Base-by-base conservation (phyloP, 2,797 vertebrate species). In the Phrynocephalus vlangalii region DNA sequence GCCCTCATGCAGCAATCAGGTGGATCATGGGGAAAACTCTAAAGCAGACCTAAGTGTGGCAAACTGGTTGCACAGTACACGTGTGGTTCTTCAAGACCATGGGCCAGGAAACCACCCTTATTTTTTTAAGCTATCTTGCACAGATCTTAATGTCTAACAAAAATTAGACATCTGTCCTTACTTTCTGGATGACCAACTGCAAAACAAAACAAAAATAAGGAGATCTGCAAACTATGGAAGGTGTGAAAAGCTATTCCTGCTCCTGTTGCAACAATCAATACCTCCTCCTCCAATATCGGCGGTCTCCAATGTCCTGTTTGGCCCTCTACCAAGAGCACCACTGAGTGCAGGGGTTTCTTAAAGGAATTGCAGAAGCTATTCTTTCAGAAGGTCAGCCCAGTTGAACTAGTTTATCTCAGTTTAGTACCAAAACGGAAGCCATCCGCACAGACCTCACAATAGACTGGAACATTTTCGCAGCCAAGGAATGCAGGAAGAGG, bases 401-500 rank as follows among this genome's bases (percentile, higher is more conserved):
- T 44, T 78, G 44, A 75, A 33, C 9, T 77, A 52, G 48, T 66
- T 3, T 0, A 72, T 56, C 79, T 80, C 79, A 76, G 83, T 87
- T 84, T 71, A 77, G 71, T 85, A 87, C 83, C 50, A 72, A 56
- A 72, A n/a, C 71, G 79, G 76, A 87, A 38, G 52, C 70, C 78
- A 90, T n/a, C 48, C 28, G 38, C 56, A 73, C 16, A 87, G 50
- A 15, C 71, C 77, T 85, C 6, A 13, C 72, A 87, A 81, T 20
- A 50, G 50, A 70, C 50, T 24, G 71, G 73, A 79, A 79, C 30
- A 30, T 70, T 72, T 5, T 5, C 1, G 0, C 50, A 1, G 24
- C 0, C 18, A 2, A 75, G 0, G 1, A 88, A 71, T 4, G 5
- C 66, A 16, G 0, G 0, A 52, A 5, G 44, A 22, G 0, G 30